phyloP scores from a whole-genome alignment of 2,888 invertebrate genomes.

The Archaeoteleia sp. region DNA sequence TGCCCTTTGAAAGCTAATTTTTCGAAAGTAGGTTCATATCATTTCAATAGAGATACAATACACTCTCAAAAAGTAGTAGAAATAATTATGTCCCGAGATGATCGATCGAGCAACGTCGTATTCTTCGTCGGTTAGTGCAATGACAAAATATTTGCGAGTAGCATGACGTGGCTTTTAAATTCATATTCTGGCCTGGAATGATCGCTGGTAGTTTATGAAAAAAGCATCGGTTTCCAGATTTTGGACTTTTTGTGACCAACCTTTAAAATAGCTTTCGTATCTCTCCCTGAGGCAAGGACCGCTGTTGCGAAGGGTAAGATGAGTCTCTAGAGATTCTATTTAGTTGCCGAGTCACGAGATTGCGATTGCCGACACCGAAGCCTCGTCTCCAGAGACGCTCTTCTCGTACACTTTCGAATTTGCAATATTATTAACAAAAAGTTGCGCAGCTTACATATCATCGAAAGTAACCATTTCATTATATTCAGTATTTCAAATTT shows the following conservation, averaged over 20 bases:
- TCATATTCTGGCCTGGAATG: constrained; percentile 1
- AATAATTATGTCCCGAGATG: constrained; percentile 15
- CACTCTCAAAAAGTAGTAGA: no score
- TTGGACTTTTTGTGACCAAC: not conserved
- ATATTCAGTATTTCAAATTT: no score
- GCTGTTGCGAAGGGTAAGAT: constrained; percentile 60
- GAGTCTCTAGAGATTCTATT: constrained; percentile 68
- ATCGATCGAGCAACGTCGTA: constrained; percentile 30
- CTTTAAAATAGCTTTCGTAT: not conserved
- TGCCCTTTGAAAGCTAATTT: no score
- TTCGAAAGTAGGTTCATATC: no score
- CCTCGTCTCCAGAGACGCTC: no score
- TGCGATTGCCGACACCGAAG: constrained; percentile 61
- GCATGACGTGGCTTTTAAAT: constrained; percentile 4
- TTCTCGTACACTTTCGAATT: not conserved
- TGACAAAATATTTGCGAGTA: constrained; percentile 8
- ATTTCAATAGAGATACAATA: no score
- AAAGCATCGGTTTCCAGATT: not conserved
- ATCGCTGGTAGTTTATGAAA: not conserved
- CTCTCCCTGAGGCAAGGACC: constrained; percentile 53
- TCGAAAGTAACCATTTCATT: no score
- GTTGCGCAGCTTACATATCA: no score
- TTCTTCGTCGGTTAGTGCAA: not conserved
- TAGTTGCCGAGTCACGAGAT: constrained; percentile 69
- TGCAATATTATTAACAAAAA: not conserved